phyloP scores from a whole-genome alignment of 1,140 invertebrate species.

The Pogonus chalceus region DNA sequence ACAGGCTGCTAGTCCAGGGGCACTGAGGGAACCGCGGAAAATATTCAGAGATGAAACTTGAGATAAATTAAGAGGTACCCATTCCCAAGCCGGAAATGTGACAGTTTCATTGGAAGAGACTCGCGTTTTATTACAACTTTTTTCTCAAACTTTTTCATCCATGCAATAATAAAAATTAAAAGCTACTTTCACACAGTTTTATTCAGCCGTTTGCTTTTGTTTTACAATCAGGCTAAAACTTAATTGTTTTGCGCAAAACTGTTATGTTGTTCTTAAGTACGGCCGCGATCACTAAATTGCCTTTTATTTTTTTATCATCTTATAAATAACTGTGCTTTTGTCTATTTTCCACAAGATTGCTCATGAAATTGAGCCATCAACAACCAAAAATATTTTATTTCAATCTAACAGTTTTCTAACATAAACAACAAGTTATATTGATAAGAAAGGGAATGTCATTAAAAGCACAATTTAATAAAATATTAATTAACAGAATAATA shows the following conservation, averaged over 20 bases:
- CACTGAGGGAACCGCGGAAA: not conserved
- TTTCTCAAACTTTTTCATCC: not conserved
- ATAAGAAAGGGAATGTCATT: no score
- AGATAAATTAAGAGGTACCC: constrained; percentile 6
- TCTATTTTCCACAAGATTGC: not conserved
- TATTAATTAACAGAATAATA: no score
- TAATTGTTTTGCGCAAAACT: constrained; percentile 1
- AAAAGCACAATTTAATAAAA: no score
- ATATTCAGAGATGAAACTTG: constrained; percentile 2
- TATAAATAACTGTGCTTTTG: not conserved
- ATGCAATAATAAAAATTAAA: constrained; percentile 3
- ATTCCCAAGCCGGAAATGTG: not conserved
- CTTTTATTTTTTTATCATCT: not conserved
- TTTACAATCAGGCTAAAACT: constrained; percentile 19
- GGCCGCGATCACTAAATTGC: not conserved
- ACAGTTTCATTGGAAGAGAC: constrained; percentile 1
- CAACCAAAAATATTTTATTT: no score
- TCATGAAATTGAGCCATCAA: not conserved
- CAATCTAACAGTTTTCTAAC: no score
- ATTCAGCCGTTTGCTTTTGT: constrained; percentile 23
- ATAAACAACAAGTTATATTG: no score
- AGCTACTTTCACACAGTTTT: constrained; percentile 3
- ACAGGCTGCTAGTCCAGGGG: no score
- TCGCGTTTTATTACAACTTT: not conserved
- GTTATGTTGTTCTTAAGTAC: constrained; percentile 1